Conservation (phyloP, 2,113 vertebrate species). For the Condylura cristata region DNA sequence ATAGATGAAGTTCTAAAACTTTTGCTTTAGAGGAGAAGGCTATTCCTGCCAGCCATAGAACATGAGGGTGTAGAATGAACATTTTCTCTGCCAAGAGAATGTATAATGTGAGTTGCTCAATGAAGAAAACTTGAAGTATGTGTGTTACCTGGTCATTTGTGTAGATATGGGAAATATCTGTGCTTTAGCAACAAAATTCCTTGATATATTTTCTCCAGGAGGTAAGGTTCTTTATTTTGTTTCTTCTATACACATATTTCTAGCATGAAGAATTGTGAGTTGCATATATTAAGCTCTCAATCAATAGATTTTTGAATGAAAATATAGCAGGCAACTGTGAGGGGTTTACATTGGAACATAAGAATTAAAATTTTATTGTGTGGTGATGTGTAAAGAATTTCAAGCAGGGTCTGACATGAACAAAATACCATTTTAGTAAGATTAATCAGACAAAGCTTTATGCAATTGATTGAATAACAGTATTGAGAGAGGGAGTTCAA, state of each 20-base stretch:
- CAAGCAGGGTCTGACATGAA: neutral
- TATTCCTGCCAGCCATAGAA: neutral
- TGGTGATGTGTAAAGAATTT: neutral
- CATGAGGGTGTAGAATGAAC: accelerated
- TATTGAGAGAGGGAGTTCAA: conserved; percentile 55
- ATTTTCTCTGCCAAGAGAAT: neutral
- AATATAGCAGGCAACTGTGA: neutral
- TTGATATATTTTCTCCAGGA: neutral
- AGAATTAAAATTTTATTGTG: neutral
- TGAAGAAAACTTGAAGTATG: neutral
- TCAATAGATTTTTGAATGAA: conserved; percentile 14
- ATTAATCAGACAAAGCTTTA: conserved; percentile 61
- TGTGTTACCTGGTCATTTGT: neutral
- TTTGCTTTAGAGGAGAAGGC: neutral
- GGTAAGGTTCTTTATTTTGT: neutral
- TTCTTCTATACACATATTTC: neutral
- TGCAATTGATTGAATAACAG: conserved; percentile 42
- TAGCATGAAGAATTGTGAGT: neutral
- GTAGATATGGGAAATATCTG: neutral
- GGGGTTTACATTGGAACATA: neutral
- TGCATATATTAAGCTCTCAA: neutral
- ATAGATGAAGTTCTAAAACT: neutral
- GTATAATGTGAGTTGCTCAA: neutral
- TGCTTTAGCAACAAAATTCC: neutral
- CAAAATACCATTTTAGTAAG: conserved; percentile 33